phyloP scores from a whole-genome alignment of 2,113 vertebrate genomes.

The Sylvia atricapilla region DNA sequence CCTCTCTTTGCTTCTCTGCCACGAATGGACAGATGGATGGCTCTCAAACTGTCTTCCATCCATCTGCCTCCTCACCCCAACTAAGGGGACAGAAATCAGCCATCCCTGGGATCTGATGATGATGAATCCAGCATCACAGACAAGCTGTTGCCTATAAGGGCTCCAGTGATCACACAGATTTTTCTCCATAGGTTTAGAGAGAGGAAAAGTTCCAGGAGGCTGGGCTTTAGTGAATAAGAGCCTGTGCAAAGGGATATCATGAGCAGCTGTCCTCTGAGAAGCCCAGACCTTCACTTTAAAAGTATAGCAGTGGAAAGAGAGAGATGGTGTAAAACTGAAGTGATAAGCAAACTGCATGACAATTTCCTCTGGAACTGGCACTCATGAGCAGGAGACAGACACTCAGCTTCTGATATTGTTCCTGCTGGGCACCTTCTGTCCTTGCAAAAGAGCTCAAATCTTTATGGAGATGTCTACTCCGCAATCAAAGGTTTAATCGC shows the following conservation, averaged over 20 bases:
- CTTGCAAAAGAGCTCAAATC: neutral
- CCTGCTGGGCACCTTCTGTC: constrained; percentile 42
- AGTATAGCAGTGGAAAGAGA: neutral
- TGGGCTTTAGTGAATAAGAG: neutral
- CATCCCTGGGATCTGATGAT: neutral
- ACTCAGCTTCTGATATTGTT: neutral
- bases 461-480: neutral
- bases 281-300: neutral
- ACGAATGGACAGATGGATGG: neutral
- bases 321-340: neutral
- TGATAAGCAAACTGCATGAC: neutral
- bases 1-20: neutral
- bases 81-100: neutral
- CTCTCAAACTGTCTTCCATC: neutral
- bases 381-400: constrained; percentile 12
- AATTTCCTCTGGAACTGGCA: constrained; percentile 5
- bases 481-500: neutral
- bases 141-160: neutral
- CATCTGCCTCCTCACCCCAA: neutral
- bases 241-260: neutral
- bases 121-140: neutral
- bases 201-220: neutral
- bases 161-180: neutral
- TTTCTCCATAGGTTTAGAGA: neutral
- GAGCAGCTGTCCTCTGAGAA: constrained; percentile 1